Base-by-base conservation (phyloP, 2,113 vertebrate species). In the Leiothrix lutea region DNA sequence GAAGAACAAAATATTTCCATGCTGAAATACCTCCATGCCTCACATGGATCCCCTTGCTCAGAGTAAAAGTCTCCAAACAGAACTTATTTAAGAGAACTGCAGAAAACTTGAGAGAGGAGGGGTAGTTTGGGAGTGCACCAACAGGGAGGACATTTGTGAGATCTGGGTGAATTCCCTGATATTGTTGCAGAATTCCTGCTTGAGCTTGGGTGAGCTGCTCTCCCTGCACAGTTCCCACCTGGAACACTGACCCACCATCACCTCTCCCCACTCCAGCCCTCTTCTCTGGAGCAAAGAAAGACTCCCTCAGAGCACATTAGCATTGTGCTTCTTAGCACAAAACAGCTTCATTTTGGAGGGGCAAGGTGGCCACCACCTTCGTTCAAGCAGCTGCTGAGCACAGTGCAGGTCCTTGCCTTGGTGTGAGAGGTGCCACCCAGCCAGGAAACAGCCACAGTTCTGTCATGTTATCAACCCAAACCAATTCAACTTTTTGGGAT, bases 211-310 rank as follows among this genome's bases (percentile, higher is more conserved):
- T 2, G 1, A 78, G 64, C 81, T 71, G 58, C 18, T 18, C 40
- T 14, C 18, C 6, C 72, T n/a, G 66, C 0, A 0, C 1, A 5
- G 38, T 11, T 56, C 58, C 53, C 62, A 75, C 62, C 45, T 25
- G 45, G 17, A 58, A n/a, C 15, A 54, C 24, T 2, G 3, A 16
- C 7, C 11, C 1, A n/a, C 33, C 38, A 17, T 2, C 0, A 0
- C 67, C 45, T 40, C 44, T 35, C 3, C 29, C 45, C 12, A 21
- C 29, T n/a, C 36, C 82, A 66, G 65, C 36, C 22, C 15, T n/a
- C 80, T 74, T 44, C 74, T 58, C 4, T 40, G 50, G 40, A 70
- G 48, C 3, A 29, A 60, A 66, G 25, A 81, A 75, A 65, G 17
- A 26, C 64, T 82, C 61, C 26, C 25, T n/a, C n/a, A 44, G 19